Evolutionary conservation across 2,113 vertebrate genomes (phyloP).

Genomic region (Hylia prasina): DNA sequence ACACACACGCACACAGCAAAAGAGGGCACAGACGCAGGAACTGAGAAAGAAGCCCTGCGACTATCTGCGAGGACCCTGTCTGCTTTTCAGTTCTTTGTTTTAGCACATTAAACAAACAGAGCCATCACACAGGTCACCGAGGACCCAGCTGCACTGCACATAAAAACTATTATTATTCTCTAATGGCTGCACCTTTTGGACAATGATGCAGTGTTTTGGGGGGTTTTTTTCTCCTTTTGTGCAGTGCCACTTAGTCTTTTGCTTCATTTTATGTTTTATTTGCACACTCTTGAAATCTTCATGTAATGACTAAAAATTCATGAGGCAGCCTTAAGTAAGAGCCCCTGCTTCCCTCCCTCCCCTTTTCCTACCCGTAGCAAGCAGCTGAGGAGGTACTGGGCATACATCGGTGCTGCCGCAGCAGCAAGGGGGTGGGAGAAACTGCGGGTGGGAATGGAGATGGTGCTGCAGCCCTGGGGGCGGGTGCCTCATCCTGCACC

Average conservation of each 20-base stretch:
- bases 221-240: background rate
- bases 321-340: background rate
- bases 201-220: background rate
- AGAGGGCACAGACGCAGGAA: background rate
- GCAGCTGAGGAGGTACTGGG: background rate
- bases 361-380: background rate
- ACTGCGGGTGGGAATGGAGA: background rate
- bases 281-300: conserved; percentile 30
- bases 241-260: background rate
- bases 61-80: background rate
- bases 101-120: conserved; percentile 48
- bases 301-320: conserved; percentile 41
- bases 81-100: conserved; percentile 49
- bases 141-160: conserved; percentile 38
- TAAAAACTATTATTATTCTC: conserved; percentile 45
- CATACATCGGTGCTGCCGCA: rapidly evolving
- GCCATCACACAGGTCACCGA: background rate
- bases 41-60: background rate
- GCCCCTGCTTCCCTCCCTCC: background rate
- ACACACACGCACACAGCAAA: background rate
- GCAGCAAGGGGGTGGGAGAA: background rate
- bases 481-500: background rate
- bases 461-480: background rate
- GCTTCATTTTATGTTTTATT: conserved; percentile 17
- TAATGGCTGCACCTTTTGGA: conserved; percentile 50